These are phyloP conservation scores for Microctonus brassicae DNA, from an alignment of 2,888 invertebrate genomes.

Conservation along the genomic window DNA sequence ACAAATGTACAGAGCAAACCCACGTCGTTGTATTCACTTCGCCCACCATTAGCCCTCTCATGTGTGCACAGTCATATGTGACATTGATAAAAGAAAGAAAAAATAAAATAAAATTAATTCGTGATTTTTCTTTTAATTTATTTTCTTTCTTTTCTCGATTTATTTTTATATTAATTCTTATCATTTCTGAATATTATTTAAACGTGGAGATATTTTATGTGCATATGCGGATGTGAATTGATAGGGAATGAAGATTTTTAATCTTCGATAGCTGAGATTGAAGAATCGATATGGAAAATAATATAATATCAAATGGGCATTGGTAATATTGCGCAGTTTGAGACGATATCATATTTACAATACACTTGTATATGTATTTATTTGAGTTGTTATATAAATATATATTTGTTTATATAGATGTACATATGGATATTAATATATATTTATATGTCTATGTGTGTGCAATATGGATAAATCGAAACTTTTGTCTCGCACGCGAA, in stretches of 20 bases:
- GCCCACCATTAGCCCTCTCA: slow-evolving; percentile 28
- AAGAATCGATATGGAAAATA: background rate
- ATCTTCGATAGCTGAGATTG: background rate
- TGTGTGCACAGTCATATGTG: background rate
- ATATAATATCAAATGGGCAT: slow-evolving; percentile 10
- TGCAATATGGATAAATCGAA: background rate
- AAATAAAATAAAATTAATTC: background rate
- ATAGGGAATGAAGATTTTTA: background rate
- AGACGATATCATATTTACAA: slow-evolving; percentile 7
- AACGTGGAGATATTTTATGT: background rate
- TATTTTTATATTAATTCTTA: too few relatives aligned
- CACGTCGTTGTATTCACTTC: slow-evolving; percentile 26
- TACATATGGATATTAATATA: too few relatives aligned
- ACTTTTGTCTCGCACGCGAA: slow-evolving; percentile 18
- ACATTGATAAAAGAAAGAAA: background rate
- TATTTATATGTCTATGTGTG: too few relatives aligned
- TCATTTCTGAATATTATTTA: background rate
- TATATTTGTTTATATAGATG: background rate
- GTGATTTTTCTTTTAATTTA: background rate
- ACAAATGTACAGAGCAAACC: slow-evolving; percentile 14
- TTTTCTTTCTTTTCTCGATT: too few relatives aligned
- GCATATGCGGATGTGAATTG: background rate
- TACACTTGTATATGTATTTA: background rate
- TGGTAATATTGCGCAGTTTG: slow-evolving; percentile 9
- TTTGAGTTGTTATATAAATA: background rate